Percentiles rank a stretch among this genome's conserved stretches.
These are phyloP conservation scores for Anas bahamensis DNA, from an alignment of 2,797 vertebrate species.

Conservation along the genomic window DNA sequence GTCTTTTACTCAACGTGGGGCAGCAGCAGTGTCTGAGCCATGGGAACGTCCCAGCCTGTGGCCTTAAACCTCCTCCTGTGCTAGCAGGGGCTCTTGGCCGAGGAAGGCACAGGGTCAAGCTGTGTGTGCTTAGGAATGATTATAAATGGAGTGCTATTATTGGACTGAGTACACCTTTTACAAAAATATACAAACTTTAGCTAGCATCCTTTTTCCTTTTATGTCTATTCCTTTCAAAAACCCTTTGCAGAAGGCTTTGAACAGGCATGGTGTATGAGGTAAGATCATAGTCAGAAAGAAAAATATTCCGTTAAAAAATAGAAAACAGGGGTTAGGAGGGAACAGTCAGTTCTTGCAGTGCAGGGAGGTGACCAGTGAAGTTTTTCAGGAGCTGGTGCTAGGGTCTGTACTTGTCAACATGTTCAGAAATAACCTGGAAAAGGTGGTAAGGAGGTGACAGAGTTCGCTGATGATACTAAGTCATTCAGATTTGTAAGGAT, in stretches of 20 bases:
- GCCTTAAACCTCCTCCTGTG: not conserved
- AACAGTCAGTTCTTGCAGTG: not conserved
- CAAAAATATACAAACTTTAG: constrained; percentile 68
- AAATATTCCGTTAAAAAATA: constrained; percentile 25
- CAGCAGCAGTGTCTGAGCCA: not conserved
- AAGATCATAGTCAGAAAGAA: constrained; percentile 11
- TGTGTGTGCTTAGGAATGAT: constrained; percentile 23
- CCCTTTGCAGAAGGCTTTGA: constrained; percentile 65
- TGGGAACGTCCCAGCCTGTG: not conserved
- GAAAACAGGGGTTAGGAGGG: constrained; percentile 29
- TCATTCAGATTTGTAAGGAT: not conserved
- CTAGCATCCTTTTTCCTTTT: constrained; percentile 66
- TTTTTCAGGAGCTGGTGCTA: constrained; percentile 17
- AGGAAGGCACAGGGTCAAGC: constrained; percentile 46
- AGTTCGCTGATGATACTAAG: constrained; percentile 8
- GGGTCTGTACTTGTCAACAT: constrained; percentile 41
- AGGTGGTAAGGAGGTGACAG: constrained; percentile 18
- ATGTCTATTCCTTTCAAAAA: constrained; percentile 28
- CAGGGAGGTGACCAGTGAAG: not conserved
- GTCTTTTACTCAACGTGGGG: not conserved
- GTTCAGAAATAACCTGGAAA: constrained; percentile 54
- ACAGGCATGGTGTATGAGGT: not conserved
- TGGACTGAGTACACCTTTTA: constrained; percentile 58
- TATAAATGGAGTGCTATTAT: constrained; percentile 56
- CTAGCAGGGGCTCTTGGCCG: constrained; percentile 17